A percentile compares a stretch with the other conserved stretches of the same genome.
Evolutionary conservation across 2,113 vertebrate genomes (phyloP).

Genomic region (Nyctibius bracteatus): DNA sequence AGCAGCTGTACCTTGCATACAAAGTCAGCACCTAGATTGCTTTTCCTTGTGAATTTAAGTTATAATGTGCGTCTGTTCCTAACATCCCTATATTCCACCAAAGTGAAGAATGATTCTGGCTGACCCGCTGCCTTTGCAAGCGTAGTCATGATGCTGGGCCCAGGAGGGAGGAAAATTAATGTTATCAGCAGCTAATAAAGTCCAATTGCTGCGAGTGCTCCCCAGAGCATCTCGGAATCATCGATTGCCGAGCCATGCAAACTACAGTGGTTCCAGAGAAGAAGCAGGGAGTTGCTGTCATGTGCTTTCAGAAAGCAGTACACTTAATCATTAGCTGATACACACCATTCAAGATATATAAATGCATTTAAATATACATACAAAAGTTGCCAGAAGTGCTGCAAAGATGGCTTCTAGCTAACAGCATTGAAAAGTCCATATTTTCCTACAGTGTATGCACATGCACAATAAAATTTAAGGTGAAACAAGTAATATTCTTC

Average conservation of each 20-base stretch:
- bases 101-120: not conserved
- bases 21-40: not conserved
- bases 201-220: not conserved
- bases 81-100: not conserved
- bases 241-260: not conserved
- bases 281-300: not conserved
- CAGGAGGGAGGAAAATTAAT: not conserved
- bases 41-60: not conserved
- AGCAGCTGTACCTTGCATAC: not conserved
- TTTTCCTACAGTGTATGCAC: accelerated
- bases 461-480: not conserved
- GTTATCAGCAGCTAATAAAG: not conserved
- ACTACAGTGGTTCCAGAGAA: not conserved
- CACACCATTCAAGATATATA: no score
- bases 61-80: not conserved
- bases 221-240: not conserved
- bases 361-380: no score
- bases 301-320: not conserved
- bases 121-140: not conserved
- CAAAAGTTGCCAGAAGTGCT: not conserved
- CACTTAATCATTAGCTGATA: not conserved
- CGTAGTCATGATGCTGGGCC: not conserved
- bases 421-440: not conserved
- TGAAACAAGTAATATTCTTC: not conserved
- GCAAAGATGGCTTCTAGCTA: not conserved